Evolutionary conservation across 2,888 invertebrate genomes (phyloP).

Genomic region (Ichneumoninae sp.): DNA sequence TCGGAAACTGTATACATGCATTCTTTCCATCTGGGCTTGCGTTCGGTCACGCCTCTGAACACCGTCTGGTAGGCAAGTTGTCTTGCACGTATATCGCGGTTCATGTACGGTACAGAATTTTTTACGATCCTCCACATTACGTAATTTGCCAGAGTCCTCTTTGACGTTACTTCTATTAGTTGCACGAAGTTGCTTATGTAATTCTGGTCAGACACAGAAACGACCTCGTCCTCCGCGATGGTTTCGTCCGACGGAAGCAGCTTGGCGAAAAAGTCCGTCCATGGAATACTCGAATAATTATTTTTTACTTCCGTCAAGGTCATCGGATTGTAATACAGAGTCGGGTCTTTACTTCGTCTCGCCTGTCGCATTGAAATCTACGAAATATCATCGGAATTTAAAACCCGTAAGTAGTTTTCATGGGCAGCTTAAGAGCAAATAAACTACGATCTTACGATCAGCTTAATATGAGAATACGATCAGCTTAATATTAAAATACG

Average conservation of each 20-base stretch:
- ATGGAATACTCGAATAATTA: constrained; percentile 91
- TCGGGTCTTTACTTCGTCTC: no score
- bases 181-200: constrained; percentile 90
- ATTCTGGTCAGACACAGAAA: constrained; percentile 93
- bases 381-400: neutral
- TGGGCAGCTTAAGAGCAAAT: no score
- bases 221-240: constrained; percentile 87
- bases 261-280: constrained; percentile 94
- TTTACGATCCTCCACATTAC: constrained; percentile 96
- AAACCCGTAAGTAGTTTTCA: neutral
- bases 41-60: constrained; percentile 92
- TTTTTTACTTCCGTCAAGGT: constrained; percentile 91
- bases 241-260: constrained; percentile 89
- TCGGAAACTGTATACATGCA: constrained; percentile 93
- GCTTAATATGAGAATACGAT: no score
- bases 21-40: constrained; percentile 96
- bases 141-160: constrained; percentile 93
- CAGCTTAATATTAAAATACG: no score
- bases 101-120: constrained; percentile 92
- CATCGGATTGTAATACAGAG: constrained; percentile 88
- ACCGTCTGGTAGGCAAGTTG: constrained; percentile 93
- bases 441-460: no score
- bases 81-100: constrained; percentile 90
- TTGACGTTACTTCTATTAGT: constrained; percentile 85
- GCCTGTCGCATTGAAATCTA: constrained; percentile 86